Evolutionary conservation across 2,113 vertebrate genomes (phyloP).

Genomic region (Acanthisitta chloris): DNA sequence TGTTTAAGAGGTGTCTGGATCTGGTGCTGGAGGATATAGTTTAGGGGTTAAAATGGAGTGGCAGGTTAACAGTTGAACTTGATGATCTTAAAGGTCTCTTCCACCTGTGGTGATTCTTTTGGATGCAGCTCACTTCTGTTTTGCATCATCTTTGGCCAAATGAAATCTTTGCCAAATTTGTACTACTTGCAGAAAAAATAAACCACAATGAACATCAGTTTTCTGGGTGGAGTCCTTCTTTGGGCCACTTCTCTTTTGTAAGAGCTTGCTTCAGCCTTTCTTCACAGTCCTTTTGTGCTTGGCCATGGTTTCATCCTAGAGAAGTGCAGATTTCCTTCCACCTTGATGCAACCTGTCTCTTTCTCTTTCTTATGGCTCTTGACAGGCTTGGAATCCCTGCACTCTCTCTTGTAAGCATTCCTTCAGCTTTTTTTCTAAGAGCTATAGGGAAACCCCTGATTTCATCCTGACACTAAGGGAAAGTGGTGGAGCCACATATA

Average conservation of each 20-base stretch:
- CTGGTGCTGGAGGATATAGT: too few relatives aligned
- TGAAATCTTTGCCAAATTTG: not conserved
- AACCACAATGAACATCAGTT: not conserved
- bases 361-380: not conserved
- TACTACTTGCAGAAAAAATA: not conserved
- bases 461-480: not conserved
- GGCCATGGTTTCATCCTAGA: not conserved
- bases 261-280: not conserved
- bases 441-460: not conserved
- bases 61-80: too few relatives aligned
- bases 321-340: not conserved
- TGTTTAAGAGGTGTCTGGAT: too few relatives aligned
- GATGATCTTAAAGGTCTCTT: too few relatives aligned
- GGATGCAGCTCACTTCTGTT: not conserved
- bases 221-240: not conserved
- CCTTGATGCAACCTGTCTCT: fast-evolving
- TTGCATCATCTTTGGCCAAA: not conserved
- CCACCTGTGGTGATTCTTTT: too few relatives aligned
- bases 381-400: not conserved
- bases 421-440: not conserved
- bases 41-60: too few relatives aligned
- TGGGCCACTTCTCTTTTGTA: not conserved
- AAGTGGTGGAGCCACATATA: not conserved
- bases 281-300: not conserved
- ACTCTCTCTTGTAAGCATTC: not conserved